phyloP scores from a whole-genome alignment of 2,888 invertebrate genomes.

The Erynnis tages region DNA sequence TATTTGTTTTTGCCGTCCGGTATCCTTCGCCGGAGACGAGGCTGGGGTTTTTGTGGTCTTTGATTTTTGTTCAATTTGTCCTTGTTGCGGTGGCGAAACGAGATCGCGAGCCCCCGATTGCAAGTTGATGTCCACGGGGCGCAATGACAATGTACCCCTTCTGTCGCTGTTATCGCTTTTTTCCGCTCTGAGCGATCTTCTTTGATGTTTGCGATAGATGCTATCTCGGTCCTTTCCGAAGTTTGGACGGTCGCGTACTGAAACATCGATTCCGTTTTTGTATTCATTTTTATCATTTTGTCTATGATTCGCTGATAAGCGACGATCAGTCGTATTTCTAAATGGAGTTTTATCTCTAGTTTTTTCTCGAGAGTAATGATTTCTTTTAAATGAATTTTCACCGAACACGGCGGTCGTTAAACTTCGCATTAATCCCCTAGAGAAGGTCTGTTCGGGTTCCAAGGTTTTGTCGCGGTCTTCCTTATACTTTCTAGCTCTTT shows the following conservation, averaged over 20 bases:
- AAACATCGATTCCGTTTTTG: conserved; percentile 65
- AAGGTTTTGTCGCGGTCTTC: conserved; percentile 86
- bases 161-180: conserved; percentile 83
- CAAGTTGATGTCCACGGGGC: conserved; percentile 78
- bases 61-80: conserved; percentile 56
- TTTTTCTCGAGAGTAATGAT: conserved; percentile 81
- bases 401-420: conserved; percentile 87
- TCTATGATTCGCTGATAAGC: conserved; percentile 64
- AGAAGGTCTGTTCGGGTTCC: conserved; percentile 80
- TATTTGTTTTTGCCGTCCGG: conserved; percentile 70
- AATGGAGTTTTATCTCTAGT: conserved; percentile 85
- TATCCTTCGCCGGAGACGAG: conserved; percentile 63
- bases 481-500: conserved; percentile 71
- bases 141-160: conserved; percentile 74
- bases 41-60: conserved; percentile 59
- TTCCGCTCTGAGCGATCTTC: conserved; percentile 82
- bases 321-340: conserved; percentile 71
- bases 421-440: conserved; percentile 84
- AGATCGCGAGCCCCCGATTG: conserved; percentile 74
- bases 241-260: conserved; percentile 52
- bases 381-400: conserved; percentile 81
- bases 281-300: conserved; percentile 57
- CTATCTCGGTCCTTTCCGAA: conserved; percentile 77
- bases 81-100: conserved; percentile 71
- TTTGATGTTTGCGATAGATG: conserved; percentile 73